Percentiles rank a stretch among this genome's conserved stretches.
Conservation (phyloP, 2,888 invertebrate genomes). For the Athetis lepigone region DNA sequence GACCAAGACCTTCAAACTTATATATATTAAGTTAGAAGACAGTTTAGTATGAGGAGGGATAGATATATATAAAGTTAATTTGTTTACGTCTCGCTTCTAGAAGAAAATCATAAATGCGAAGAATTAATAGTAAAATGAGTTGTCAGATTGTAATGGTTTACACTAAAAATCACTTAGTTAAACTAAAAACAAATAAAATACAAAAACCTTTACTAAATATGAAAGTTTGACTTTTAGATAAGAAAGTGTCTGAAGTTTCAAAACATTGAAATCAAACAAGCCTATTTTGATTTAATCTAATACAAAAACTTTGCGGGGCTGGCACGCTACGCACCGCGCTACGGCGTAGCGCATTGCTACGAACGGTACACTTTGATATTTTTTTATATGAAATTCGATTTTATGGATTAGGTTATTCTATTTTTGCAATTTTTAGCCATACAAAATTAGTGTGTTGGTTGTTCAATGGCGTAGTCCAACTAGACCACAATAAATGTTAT, state of each 20-base stretch:
- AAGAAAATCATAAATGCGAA: not conserved
- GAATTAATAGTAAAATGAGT: not conserved
- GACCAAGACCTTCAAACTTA: not conserved
- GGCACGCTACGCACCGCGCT: constrained; percentile 24
- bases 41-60: not conserved
- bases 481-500: no score
- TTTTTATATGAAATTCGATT: no score
- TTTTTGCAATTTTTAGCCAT: no score
- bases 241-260: constrained; percentile 5
- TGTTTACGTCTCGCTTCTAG: not conserved
- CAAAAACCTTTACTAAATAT: not conserved
- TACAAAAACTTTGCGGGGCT: not conserved
- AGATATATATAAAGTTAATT: not conserved
- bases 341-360: constrained; percentile 35
- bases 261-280: constrained; percentile 14
- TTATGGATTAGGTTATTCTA: no score
- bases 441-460: no score
- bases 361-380: no score
- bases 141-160: not conserved
- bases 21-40: not conserved
- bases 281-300: constrained; percentile 10
- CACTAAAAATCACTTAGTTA: constrained; percentile 2
- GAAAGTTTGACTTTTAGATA: constrained; percentile 4
- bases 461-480: no score
- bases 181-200: constrained; percentile 15